Percentiles rank a stretch among this genome's conserved stretches.
Conservation (phyloP, 2,888 invertebrate species). For the Dinocampus coccinellae region DNA sequence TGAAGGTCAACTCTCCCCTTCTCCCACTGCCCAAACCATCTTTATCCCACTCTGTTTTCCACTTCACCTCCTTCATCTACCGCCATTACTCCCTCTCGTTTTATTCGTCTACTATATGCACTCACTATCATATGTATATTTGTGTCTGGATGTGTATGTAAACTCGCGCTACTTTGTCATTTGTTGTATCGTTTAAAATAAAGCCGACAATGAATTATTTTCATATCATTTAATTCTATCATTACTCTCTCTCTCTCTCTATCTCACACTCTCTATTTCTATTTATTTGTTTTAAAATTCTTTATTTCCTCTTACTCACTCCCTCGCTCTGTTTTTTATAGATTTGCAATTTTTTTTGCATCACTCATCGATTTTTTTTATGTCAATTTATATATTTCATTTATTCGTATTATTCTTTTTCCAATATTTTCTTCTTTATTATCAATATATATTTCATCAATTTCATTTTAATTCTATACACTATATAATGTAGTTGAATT, state of each 20-base stretch:
- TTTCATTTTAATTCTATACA: too few relatives aligned
- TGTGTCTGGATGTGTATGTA: neutral
- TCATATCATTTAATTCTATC: too few relatives aligned
- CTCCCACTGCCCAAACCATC: constrained; percentile 44
- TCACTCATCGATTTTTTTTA: neutral
- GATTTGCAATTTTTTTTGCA: neutral
- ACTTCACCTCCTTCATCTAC: constrained; percentile 38
- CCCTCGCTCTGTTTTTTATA: neutral
- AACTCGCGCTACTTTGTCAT: neutral
- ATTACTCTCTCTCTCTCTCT: too few relatives aligned
- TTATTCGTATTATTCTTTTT: neutral
- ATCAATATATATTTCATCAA: too few relatives aligned
- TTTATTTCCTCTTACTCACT: constrained; percentile 11
- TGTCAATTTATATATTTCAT: neutral
- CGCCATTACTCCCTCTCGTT: constrained; percentile 37
- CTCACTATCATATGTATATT: neutral
- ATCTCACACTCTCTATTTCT: too few relatives aligned
- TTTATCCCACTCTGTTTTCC: constrained; percentile 34
- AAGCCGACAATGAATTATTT: neutral
- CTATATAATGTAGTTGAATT: too few relatives aligned
- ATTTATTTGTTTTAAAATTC: too few relatives aligned
- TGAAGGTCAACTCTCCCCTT: constrained; percentile 68
- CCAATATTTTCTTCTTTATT: too few relatives aligned
- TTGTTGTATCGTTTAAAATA: neutral
- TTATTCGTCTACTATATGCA: constrained; percentile 32